phyloP scores from a whole-genome alignment of 2,888 invertebrate genomes.

The Microdon myrmicae region DNA sequence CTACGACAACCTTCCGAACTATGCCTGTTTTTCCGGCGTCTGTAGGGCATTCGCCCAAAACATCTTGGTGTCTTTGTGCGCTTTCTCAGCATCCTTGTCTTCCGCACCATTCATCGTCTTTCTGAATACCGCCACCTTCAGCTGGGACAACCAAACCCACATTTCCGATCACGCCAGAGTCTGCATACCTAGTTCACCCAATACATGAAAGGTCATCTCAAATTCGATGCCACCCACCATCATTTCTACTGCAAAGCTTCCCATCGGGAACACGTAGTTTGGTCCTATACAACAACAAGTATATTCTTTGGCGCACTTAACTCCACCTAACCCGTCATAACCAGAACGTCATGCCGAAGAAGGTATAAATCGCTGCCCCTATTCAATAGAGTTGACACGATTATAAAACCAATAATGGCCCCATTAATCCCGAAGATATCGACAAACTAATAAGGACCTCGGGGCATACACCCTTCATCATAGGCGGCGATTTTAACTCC shows the following conservation, averaged over 20 bases:
- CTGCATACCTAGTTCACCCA: neutral
- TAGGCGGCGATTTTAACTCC: no score
- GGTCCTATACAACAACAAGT: neutral
- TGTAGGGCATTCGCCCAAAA: no score
- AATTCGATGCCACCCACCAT: neutral
- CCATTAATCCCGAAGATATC: no score
- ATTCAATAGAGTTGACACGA: neutral
- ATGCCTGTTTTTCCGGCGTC: no score
- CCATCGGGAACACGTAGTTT: neutral
- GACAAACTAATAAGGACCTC: no score
- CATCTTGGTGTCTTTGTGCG: no score
- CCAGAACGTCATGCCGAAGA: neutral
- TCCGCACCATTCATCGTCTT: no score
- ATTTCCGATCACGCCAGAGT: neutral
- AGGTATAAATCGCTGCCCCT: neutral
- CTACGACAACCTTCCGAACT: no score
- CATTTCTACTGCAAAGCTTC: neutral
- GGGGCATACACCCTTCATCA: no score
- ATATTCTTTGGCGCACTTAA: neutral
- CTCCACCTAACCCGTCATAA: neutral
- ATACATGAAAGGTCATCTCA: constrained; percentile 1
- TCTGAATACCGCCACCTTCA: no score
- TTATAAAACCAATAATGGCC: no score
- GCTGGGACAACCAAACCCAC: neutral
- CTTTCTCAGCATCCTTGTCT: no score